Base-by-base conservation (phyloP, 2,113 vertebrate genomes). In the Forbesichthys agassizii region DNA sequence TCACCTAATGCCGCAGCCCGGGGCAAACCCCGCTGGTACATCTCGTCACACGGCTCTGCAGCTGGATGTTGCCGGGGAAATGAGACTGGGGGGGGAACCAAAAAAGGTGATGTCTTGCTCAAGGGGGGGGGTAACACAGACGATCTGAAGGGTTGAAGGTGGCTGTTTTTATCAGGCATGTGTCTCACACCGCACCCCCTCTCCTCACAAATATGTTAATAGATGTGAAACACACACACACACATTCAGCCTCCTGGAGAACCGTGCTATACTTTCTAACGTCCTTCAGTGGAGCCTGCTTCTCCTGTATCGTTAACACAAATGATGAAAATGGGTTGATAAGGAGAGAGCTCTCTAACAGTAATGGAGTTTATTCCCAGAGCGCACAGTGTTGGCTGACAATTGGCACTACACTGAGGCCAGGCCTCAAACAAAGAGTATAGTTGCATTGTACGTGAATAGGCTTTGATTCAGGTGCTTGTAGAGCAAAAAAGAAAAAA, bases 331-430 rank as follows among this genome's bases (percentile, higher is more conserved):
- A 77, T 78, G 69, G 48, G 1, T 9, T 52, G 74, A 73, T 80
- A 70, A 68, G 60, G 64, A 54, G 46, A 6, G 52, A 56, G 77
- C 68, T 74, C 57, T 57, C 58, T 65, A 13, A 47, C 13, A 3
- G 73, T 89, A 89, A 90, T 90, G 76, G 86, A 81, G 82, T 85
- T 86, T 65, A 85, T 84, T 90, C 85, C 81, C 86, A 53, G 65
- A 0, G 68, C 6, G 63, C 66, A 57, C 64, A 83, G 81, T 88
- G 86, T 85, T 81, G 79, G 67, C 72, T 72, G 61, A 57, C 55
- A 76, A 72, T 64, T 64, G 73, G 78, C 78, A 63, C 81, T 66
- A 80, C 54, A 66, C 61, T 49, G 65, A 77, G 79, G 77, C 72
- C 80, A 78, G 71, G 64, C 64, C 53, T 60, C 66, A 69, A 64